Percentiles rank a stretch among this genome's conserved stretches.
These are phyloP conservation scores for Oreochromis tanganicae DNA, from an alignment of 2,113 vertebrate species.

Conservation along the genomic window DNA sequence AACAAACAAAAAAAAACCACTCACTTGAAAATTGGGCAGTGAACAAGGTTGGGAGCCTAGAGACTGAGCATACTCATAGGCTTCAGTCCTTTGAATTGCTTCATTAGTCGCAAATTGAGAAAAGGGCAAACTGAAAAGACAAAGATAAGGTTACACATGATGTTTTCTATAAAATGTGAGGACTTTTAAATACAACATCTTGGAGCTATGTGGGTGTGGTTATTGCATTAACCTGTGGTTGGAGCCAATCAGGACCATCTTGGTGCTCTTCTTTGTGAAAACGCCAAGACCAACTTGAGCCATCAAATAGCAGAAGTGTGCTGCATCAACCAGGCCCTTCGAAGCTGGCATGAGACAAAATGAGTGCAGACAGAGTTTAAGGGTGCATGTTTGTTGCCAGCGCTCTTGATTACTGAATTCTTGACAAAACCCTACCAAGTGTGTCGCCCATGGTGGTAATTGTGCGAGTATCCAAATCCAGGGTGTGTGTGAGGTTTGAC, in stretches of 20 bases:
- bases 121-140: conserved; percentile 79
- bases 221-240: conserved; percentile 83
- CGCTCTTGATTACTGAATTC: background rate
- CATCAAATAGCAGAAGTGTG: conserved; percentile 98
- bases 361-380: background rate
- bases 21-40: conserved; percentile 90
- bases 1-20: background rate
- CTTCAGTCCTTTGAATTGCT: conserved; percentile 94
- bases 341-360: conserved; percentile 74
- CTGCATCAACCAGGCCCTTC: conserved; percentile 88
- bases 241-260: conserved; percentile 91
- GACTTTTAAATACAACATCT: background rate
- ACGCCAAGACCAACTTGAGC: conserved; percentile 90
- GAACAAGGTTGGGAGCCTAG: conserved; percentile 81
- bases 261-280: conserved; percentile 90
- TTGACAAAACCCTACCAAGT: conserved; percentile 77
- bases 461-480: conserved; percentile 88
- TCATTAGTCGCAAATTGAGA: conserved; percentile 87
- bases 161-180: background rate
- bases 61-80: conserved; percentile 93
- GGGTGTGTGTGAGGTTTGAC: conserved; percentile 86
- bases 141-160: background rate
- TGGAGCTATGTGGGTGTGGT: background rate
- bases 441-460: conserved; percentile 97
- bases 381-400: background rate